Conservation (phyloP, 2,888 invertebrate species). For the Pomacea canaliculata region DNA sequence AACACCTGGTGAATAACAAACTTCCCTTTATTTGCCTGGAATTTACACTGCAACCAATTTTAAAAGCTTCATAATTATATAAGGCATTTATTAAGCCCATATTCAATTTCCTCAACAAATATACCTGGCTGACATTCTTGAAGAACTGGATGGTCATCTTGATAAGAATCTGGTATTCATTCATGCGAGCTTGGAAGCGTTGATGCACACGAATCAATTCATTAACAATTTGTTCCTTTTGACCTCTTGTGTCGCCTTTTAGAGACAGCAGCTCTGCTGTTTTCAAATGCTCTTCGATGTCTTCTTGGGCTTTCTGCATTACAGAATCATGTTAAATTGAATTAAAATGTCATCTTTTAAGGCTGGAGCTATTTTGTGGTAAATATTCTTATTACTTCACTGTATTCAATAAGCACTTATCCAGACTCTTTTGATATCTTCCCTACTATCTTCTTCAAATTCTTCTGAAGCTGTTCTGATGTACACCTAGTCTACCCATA, state of each 20-base stretch:
- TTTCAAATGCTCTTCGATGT: constrained; percentile 77
- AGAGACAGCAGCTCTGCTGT: constrained; percentile 78
- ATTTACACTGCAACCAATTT: too few relatives aligned
- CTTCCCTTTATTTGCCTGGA: too few relatives aligned
- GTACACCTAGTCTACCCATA: too few relatives aligned
- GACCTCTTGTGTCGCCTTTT: constrained; percentile 74
- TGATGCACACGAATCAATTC: constrained; percentile 79
- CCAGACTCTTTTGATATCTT: too few relatives aligned
- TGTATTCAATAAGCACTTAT: too few relatives aligned
- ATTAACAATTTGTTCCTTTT: constrained; percentile 76
- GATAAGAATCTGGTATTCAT: constrained; percentile 80
- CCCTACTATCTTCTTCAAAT: too few relatives aligned
- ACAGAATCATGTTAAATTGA: not conserved
- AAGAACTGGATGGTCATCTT: constrained; percentile 81
- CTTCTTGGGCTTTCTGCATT: constrained; percentile 69
- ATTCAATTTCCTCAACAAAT: not conserved
- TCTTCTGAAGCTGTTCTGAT: too few relatives aligned
- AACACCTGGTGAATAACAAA: too few relatives aligned
- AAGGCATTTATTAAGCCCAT: too few relatives aligned
- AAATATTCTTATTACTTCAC: too few relatives aligned
- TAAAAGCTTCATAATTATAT: too few relatives aligned
- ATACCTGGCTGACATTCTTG: constrained; percentile 76
- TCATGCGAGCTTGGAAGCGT: constrained; percentile 77
- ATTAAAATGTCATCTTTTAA: not conserved
- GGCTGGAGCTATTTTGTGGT: too few relatives aligned